Conservation (phyloP, 1,140 invertebrate species). For the Drosophila ambigua region DNA sequence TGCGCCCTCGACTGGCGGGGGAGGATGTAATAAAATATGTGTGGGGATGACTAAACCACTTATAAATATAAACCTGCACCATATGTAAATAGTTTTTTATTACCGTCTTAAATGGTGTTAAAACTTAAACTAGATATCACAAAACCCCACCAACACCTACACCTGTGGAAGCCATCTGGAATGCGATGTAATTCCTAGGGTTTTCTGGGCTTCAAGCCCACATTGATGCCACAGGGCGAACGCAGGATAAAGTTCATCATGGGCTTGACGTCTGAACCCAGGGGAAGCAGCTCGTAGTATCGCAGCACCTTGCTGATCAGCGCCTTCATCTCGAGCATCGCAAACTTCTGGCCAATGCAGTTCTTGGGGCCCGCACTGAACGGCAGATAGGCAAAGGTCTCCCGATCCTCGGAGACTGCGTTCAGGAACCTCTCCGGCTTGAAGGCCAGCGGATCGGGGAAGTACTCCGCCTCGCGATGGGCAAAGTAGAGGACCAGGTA, state of each 20-base stretch:
- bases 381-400: slow-evolving; percentile 86
- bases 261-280: slow-evolving; percentile 47
- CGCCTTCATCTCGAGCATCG: slow-evolving; percentile 90
- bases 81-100: background rate
- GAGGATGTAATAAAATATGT: slow-evolving; percentile 12
- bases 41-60: slow-evolving; percentile 36
- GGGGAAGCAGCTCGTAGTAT: slow-evolving; percentile 84
- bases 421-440: slow-evolving; percentile 88
- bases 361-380: slow-evolving; percentile 88
- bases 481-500: slow-evolving; percentile 78
- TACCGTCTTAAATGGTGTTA: background rate
- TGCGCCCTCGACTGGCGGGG: slow-evolving; percentile 7
- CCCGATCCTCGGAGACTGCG: slow-evolving; percentile 50
- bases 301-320: slow-evolving; percentile 87
- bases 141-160: background rate
- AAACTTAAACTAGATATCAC: slow-evolving; percentile 20
- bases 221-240: slow-evolving; percentile 49
- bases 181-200: background rate
- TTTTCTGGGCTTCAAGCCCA: slow-evolving; percentile 48
- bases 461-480: slow-evolving; percentile 55
- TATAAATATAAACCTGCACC: slow-evolving; percentile 7
- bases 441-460: slow-evolving; percentile 83
- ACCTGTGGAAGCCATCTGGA: background rate
- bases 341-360: slow-evolving; percentile 91
- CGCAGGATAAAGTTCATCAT: slow-evolving; percentile 70